Evolutionary conservation across 2,888 invertebrate genomes (phyloP), one percentile per base, ranked within the genome.

Genomic region (Crocallis elinguaria): DNA sequence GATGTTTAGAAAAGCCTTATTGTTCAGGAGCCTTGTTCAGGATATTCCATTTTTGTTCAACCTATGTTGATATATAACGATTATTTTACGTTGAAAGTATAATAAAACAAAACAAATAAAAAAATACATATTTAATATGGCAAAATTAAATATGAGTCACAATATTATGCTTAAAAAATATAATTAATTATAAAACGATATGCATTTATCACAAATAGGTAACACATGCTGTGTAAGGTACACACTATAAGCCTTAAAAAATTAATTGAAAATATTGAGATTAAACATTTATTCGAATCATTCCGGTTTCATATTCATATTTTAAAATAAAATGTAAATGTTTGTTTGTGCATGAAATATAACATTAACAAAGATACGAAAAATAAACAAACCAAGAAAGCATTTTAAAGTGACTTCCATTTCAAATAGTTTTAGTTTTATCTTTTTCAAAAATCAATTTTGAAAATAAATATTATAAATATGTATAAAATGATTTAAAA

Each of bases 141-240:
- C 57, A 59, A 64, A 65, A 63, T 49, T 57, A 60, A 63, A 57
- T 54, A 62, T 54, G 48, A 30, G 60, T 67, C 67, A 74, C 57
- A 67, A 33, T 60, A 64, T 67, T 69, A 53, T 60, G 66, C 75
- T 73, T 72, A 73, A 17, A 64, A 63, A 64, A 63, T 66, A 60
- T 66, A 50, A 43, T 56, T 66, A 61, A 61, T 52, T 60, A 55
- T 60, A 66, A 60, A 62, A 66, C 55, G 59, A 29, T 27, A 23
- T 58, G 60, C 53, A 58, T 60, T 51, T 72, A 79, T 80, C 78
- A 82, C 79, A 80, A 71, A 68, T 49, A 62, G 66, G 67, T 51
- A 60, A 66, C 63, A 66, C 57, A 56, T 16, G 36, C 43, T 36
- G 44, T 58, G 63, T 70, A 72, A 72, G 71, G 77, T 73, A 73